Evolutionary conservation across 2,797 vertebrate genomes (phyloP).

Genomic region (Syngnathus rostellatus): DNA sequence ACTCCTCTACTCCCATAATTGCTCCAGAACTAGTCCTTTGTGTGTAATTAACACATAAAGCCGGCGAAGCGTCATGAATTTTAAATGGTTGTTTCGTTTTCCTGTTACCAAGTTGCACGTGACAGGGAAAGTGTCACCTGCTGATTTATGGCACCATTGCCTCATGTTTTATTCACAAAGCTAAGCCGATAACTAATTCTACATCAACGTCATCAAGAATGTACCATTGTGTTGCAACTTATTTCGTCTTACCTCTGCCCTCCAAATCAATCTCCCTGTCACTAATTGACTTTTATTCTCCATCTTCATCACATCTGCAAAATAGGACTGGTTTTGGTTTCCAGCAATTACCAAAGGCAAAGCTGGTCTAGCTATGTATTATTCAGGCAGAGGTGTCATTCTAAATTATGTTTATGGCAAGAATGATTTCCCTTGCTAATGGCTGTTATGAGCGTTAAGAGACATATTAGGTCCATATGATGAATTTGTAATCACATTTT

Average conservation of each 20-base stretch:
- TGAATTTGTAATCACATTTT: conserved; percentile 8
- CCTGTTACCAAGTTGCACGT: neutral
- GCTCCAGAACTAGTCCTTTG: neutral
- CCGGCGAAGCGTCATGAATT: neutral
- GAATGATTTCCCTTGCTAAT: neutral
- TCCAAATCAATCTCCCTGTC: conserved; percentile 9
- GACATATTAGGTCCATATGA: conserved; percentile 1
- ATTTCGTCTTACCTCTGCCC: neutral
- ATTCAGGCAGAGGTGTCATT: conserved; percentile 16
- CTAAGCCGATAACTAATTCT: conserved; percentile 17
- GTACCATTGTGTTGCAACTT: conserved; percentile 13
- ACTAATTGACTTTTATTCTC: conserved; percentile 5
- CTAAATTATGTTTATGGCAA: conserved; percentile 13
- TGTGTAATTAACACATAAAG: conserved; percentile 8
- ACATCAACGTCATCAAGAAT: conserved; percentile 24
- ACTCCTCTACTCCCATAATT: neutral
- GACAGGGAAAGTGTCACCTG: conserved; percentile 10
- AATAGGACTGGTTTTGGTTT: neutral
- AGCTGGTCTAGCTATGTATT: conserved; percentile 21
- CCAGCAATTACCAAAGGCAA: conserved; percentile 2
- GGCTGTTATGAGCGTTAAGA: conserved; percentile 3
- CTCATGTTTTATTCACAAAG: conserved; percentile 43
- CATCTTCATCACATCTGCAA: neutral
- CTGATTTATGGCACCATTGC: conserved; percentile 25
- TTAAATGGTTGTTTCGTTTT: conserved; percentile 4